phyloP scores from a whole-genome alignment of 2,113 vertebrate genomes.

The Sturnus vulgaris region DNA sequence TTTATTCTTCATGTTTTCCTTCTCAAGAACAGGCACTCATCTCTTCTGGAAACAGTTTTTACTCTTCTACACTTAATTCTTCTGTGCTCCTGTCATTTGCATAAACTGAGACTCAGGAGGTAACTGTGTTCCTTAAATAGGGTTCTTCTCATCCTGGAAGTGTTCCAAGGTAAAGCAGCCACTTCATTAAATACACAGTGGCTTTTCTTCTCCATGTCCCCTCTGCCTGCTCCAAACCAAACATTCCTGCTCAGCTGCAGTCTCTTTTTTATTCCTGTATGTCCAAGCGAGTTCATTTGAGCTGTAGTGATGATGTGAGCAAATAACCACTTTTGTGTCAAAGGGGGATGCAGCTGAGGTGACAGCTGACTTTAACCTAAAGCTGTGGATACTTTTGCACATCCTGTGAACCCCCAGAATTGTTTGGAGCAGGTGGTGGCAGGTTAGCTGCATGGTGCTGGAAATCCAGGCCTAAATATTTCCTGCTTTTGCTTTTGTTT shows the following conservation, averaged over 20 bases:
- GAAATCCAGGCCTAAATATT: neutral
- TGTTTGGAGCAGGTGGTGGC: neutral
- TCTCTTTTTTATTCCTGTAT: neutral
- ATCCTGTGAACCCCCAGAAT: neutral
- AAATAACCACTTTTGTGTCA: neutral
- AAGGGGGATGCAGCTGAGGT: neutral
- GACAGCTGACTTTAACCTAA: neutral
- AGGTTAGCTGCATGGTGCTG: neutral
- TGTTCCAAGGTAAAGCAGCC: neutral
- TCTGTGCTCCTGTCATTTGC: neutral
- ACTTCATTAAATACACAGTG: neutral
- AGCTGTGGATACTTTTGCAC: neutral
- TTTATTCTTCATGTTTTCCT: neutral
- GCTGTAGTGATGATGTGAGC: neutral
- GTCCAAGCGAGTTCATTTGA: neutral
- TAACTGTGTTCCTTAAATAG: neutral
- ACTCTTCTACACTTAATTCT: neutral
- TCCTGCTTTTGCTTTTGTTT: neutral
- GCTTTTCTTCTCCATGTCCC: neutral
- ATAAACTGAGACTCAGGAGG: neutral
- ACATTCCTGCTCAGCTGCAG: neutral
- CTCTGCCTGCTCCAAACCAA: neutral
- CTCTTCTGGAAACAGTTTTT: neutral
- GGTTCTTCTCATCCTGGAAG: neutral
- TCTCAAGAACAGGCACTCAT: neutral